Base-by-base conservation (phyloP, 2,797 vertebrate genomes). In the Morus bassanus region DNA sequence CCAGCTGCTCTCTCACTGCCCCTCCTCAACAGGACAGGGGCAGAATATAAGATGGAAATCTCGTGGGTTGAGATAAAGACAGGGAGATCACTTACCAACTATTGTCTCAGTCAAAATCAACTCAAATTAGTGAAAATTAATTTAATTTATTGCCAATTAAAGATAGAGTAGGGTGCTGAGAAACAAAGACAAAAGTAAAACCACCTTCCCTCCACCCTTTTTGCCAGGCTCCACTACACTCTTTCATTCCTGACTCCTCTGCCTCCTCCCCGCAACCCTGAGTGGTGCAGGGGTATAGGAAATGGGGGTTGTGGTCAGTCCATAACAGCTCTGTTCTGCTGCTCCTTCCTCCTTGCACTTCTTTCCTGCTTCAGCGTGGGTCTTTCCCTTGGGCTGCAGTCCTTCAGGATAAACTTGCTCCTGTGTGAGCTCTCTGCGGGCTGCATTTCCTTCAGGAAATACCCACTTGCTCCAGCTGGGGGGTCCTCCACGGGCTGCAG, bases 401-500 rank as follows among this genome's bases (percentile, higher is more conserved):
- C 16, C 41, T 48, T 63, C 21, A 54, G 23, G 9, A 19, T 13
- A 19, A 56, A 28, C 15, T 14, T 53, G 27, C 50, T 83, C 27
- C 51, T 41, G 6, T 22, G 2, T 6, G 28, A 43, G 39, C 33
- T 46, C 54, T 51, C 37, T 24, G 21, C 2, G 5, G 51, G 22
- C 9, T 61, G 18, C 25, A 51, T 3, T 35, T 69, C 22, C 54
- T 77, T 69, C 13, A 35, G 37, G 9, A 89, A 79, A 33, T 19
- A 46, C 13, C 3, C 5, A 1, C 48, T 39, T 28, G 11, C 13
- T 75, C 35, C 30, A 46, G 18, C 5, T 4, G 21, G 14, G 13
- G 13, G 6, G 2, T 25, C 23, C 11, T 72, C 4, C 54, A 10
- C 0, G 0, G 25, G 43, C 11, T 69, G 51, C 30, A 33, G 23